phyloP scores from a whole-genome alignment of 1,140 invertebrate species.

The Tribolium madens region DNA sequence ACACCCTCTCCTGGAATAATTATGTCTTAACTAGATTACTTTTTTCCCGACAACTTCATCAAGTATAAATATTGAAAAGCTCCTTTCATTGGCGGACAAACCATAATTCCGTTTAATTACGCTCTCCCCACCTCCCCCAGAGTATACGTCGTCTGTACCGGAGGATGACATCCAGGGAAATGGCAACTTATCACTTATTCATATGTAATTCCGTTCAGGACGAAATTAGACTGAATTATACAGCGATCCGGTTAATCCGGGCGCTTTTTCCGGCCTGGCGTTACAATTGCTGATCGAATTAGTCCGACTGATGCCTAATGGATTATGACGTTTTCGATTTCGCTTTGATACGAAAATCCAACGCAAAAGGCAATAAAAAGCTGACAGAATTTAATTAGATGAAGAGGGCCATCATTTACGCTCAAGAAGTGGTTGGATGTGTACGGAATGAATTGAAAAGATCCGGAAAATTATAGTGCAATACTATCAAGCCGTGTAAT shows the following conservation, averaged over 20 bases:
- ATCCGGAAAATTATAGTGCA: slow-evolving; percentile 48
- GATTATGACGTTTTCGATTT: slow-evolving; percentile 30
- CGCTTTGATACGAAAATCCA: slow-evolving; percentile 18
- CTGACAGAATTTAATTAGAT: slow-evolving; percentile 26
- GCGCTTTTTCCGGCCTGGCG: slow-evolving; percentile 7
- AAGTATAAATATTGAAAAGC: slow-evolving; percentile 27
- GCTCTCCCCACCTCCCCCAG: background rate
- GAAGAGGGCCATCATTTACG: slow-evolving; percentile 22
- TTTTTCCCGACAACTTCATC: slow-evolving; percentile 26
- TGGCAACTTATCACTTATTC: slow-evolving; percentile 52
- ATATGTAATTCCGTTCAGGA: slow-evolving; percentile 53
- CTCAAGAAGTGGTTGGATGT: slow-evolving; percentile 16
- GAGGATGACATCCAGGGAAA: slow-evolving; percentile 49
- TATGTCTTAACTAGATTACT: slow-evolving; percentile 18
- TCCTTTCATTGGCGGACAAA: slow-evolving; percentile 5
- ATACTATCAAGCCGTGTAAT: slow-evolving; percentile 47
- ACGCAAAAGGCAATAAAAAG: slow-evolving; percentile 4
- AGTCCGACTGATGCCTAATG: slow-evolving; percentile 25
- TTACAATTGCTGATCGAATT: slow-evolving; percentile 36
- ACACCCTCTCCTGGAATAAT: slow-evolving; percentile 13
- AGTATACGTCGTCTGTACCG: background rate
- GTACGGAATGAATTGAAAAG: slow-evolving; percentile 31
- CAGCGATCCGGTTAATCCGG: slow-evolving; percentile 48
- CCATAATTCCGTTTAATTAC: slow-evolving; percentile 42
- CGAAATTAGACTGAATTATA: slow-evolving; percentile 54